A percentile compares a stretch with the other conserved stretches of the same genome.
Conservation (phyloP, 2,113 vertebrate genomes). For the Pampusana beccarii region DNA sequence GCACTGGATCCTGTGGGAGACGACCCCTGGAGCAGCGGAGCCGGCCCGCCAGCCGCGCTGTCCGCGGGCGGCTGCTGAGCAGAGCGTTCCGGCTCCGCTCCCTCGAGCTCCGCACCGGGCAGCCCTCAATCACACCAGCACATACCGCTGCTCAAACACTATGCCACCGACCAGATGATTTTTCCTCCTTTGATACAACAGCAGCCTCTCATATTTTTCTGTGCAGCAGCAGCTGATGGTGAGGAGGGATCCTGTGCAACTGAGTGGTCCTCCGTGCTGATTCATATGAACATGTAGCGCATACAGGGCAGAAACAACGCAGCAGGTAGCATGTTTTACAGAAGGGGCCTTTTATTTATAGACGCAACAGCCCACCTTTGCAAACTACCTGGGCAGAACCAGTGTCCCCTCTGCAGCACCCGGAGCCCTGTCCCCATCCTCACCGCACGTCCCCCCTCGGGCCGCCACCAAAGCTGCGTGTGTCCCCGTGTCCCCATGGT, state of each 20-base stretch:
- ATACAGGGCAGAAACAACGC: not conserved
- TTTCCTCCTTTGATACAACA: not conserved
- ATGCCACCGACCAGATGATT: rapidly evolving
- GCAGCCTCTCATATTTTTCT: not conserved
- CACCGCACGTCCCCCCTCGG: no score
- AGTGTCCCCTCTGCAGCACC: not conserved
- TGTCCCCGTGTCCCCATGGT: no score
- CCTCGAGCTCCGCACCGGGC: not conserved
- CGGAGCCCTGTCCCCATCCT: no score
- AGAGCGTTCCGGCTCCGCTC: not conserved
- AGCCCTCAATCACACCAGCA: not conserved
- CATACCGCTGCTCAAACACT: not conserved
- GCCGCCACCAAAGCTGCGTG: no score
- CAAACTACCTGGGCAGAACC: not conserved
- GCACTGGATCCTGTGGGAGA: not conserved
- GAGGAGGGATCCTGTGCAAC: not conserved
- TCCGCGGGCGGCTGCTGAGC: not conserved
- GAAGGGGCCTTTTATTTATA: not conserved
- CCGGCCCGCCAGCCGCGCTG: not conserved
- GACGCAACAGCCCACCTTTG: not conserved
- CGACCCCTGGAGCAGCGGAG: not conserved
- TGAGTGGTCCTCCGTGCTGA: not conserved
- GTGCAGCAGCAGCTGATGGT: not conserved
- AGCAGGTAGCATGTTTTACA: not conserved
- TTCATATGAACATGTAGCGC: no score